These are phyloP conservation scores for chimpanzee (Pan troglodytes) DNA, from an alignment of 2,113 vertebrate genomes.

Conservation along the genomic window DNA sequence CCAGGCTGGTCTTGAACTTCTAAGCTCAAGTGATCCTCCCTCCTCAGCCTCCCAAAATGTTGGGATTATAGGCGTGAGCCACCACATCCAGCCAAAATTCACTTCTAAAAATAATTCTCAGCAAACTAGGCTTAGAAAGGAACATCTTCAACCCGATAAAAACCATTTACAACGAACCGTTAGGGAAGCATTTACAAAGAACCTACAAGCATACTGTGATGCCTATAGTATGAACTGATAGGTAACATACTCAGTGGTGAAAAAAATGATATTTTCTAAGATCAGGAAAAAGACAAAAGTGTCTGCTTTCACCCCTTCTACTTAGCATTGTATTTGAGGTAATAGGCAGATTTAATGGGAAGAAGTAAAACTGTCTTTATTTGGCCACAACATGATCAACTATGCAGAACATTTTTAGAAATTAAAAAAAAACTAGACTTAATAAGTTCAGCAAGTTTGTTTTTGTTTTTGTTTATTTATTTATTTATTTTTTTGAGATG, in stretches of 20 bases:
- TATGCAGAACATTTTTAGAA: not conserved
- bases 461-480: no score
- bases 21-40: no score
- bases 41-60: no score
- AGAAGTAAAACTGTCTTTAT: not conserved
- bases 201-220: not conserved
- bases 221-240: no score
- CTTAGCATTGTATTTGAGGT: not conserved
- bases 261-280: not conserved
- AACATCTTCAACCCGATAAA: not conserved
- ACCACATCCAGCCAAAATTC: no score
- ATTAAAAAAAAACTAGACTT: not conserved
- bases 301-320: not conserved
- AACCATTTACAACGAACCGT: not conserved
- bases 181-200: not conserved
- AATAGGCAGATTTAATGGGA: not conserved
- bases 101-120: not conserved
- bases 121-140: not conserved
- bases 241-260: not conserved
- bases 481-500: no score
- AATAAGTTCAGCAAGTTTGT: not conserved
- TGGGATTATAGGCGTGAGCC: no score
- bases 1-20: no score
- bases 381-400: not conserved
- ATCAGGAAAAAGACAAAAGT: not conserved